phyloP scores from a whole-genome alignment of 2,888 invertebrate species.

The Volucella zonaria region DNA sequence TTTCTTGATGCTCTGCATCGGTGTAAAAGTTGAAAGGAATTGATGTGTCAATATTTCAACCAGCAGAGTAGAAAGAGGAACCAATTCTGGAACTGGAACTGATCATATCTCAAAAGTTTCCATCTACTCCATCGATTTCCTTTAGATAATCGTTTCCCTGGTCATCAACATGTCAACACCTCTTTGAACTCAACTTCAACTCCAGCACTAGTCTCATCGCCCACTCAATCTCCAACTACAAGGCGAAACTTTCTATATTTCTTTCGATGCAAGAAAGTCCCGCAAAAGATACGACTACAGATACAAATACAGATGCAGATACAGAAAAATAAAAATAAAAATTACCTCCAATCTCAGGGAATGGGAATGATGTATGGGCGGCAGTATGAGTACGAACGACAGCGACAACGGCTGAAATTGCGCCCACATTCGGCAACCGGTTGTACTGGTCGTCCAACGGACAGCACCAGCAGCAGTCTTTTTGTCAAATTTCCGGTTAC shows the following conservation, averaged over 20 bases:
- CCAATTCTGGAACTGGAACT: too few species aligned
- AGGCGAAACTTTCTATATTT: conserved; percentile 24
- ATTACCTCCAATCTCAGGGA: conserved; percentile 10
- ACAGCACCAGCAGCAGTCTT: neutral
- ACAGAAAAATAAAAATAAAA: neutral
- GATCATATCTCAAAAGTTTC: neutral
- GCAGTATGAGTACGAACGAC: neutral
- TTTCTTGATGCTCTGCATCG: too few species aligned
- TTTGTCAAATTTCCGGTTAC: conserved; percentile 55
- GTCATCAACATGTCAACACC: conserved; percentile 38
- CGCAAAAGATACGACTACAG: conserved; percentile 1
- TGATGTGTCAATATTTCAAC: too few species aligned
- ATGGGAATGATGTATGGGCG: conserved; percentile 28
- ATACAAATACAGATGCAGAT: neutral
- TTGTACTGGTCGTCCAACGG: conserved; percentile 16
- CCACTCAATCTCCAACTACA: neutral
- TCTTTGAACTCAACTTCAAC: conserved; percentile 15
- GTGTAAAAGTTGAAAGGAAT: too few species aligned
- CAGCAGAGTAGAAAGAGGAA: too few species aligned
- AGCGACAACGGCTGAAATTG: neutral
- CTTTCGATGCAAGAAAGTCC: neutral
- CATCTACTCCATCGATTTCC: conserved; percentile 8
- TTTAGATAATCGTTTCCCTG: neutral
- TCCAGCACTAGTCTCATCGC: conserved; percentile 7
- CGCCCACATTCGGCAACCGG: conserved; percentile 51